Evolutionary conservation across 2,113 vertebrate genomes (phyloP).

Genomic region (Sminthopsis crassicaudata): DNA sequence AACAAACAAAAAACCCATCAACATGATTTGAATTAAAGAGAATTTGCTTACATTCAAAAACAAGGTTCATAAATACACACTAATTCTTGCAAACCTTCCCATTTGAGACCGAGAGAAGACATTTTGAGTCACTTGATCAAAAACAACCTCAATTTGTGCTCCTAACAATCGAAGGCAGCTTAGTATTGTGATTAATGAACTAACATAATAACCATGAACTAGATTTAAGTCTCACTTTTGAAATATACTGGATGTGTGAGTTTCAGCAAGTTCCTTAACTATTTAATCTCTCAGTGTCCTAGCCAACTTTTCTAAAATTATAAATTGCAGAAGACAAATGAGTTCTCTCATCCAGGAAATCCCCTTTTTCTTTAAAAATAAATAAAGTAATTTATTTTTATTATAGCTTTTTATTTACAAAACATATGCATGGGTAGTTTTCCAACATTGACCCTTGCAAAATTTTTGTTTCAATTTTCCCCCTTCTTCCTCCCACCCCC

Average conservation of each 20-base stretch:
- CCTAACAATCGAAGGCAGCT: too few relatives aligned
- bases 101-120: not conserved
- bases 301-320: not conserved
- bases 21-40: not conserved
- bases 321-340: not conserved
- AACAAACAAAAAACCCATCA: not conserved
- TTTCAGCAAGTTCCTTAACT: not conserved
- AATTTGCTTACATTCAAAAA: conserved; percentile 12
- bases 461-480: too few relatives aligned
- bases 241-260: not conserved
- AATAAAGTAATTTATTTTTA: too few relatives aligned
- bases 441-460: too few relatives aligned
- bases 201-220: too few relatives aligned
- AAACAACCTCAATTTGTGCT: not conserved
- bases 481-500: too few relatives aligned
- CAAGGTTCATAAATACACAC: not conserved
- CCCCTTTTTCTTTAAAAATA: too few relatives aligned
- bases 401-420: too few relatives aligned
- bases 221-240: not conserved
- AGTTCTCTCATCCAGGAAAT: not conserved
- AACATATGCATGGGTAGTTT: too few relatives aligned
- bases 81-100: not conserved
- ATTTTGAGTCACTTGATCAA: not conserved
- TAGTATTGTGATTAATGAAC: too few relatives aligned
- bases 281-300: not conserved